phyloP scores from a whole-genome alignment of 2,888 invertebrate genomes.

The Drosophila algonquin region DNA sequence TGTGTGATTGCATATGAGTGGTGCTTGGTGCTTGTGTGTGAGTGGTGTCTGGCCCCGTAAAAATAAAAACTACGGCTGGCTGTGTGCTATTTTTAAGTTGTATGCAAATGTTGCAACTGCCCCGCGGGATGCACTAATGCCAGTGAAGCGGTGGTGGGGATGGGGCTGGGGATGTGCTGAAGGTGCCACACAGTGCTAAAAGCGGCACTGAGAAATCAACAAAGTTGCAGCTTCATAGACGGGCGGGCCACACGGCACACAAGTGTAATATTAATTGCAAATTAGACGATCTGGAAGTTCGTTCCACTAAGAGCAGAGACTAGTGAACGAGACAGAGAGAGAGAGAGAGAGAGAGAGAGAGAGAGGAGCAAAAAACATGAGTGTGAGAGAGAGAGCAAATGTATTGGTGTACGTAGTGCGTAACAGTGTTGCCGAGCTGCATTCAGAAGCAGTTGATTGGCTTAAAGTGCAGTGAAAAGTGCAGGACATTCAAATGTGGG shows the following conservation, averaged over 20 bases:
- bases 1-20: slow-evolving; percentile 29
- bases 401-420: background rate
- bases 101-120: slow-evolving; percentile 47
- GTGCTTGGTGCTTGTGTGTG: slow-evolving; percentile 8
- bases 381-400: background rate
- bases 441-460: background rate
- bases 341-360: background rate
- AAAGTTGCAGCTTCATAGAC: slow-evolving; percentile 8
- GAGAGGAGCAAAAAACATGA: background rate
- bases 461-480: background rate
- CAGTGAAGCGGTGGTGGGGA: background rate
- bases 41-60: slow-evolving; percentile 56
- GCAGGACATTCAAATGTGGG: background rate
- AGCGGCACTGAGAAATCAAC: slow-evolving; percentile 18
- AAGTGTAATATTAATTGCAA: slow-evolving; percentile 30
- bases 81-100: slow-evolving; percentile 67
- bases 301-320: background rate
- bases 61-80: slow-evolving; percentile 55
- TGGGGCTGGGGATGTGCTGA: background rate
- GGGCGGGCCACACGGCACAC: background rate
- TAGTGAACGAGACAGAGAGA: slow-evolving; percentile 11
- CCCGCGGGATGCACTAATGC: slow-evolving; percentile 9
- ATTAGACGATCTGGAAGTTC: slow-evolving; percentile 9
- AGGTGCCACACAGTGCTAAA: slow-evolving; percentile 24
- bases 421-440: slow-evolving; percentile 22